Evolutionary conservation across 2,113 vertebrate species (phyloP), one percentile per base, ranked within the genome.

Genomic region (Brachypodius melanocephalos): DNA sequence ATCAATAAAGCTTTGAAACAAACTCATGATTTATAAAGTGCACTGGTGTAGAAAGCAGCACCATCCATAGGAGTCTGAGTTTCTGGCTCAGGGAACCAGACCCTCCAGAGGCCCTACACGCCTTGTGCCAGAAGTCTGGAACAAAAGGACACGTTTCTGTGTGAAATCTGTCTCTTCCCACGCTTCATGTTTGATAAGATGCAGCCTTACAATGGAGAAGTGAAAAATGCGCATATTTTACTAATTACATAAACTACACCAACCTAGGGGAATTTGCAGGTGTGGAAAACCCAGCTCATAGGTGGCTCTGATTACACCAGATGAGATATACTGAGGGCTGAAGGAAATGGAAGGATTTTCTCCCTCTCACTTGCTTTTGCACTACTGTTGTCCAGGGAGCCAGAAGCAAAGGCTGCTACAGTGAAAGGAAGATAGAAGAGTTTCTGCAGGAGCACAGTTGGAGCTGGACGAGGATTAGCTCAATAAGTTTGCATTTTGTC

Each of bases 21-120:
- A 79, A 25, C 46, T 82, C 54, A 63, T 31, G 42, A 29, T 88
- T 93, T 88, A 77, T 82, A 76, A 85, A 89, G 26, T 20, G 46
- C 29, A 32, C 24, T 79, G 74, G 62, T 83, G 54, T 42, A 54
- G 40, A 91, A 89, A 89, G 81, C 67, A 87, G 36, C 14, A 5
- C 57, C 87, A 69, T 86, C 84, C 84, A 65, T 48, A 74, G 74
- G 34, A 76, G 38, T 66, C 75, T 89, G 91, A 89, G 81, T 83
- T 95, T 88, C 89, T 96, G 83, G 69, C 74, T 96, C 46, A 69
- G 58, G 84, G 90, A 96, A 55, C 5, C 8, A 88, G 93, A 61
- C 52, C 38, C 77, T 77, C 82, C 78, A 92, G 85, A 95, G 89
- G 59, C 88, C 87, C 21, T 71, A 42, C 79, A 18, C 0, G 1